Conservation (phyloP, 37 sponge, comb jelly and placozoan genomes). For the Agelas oroides region DNA sequence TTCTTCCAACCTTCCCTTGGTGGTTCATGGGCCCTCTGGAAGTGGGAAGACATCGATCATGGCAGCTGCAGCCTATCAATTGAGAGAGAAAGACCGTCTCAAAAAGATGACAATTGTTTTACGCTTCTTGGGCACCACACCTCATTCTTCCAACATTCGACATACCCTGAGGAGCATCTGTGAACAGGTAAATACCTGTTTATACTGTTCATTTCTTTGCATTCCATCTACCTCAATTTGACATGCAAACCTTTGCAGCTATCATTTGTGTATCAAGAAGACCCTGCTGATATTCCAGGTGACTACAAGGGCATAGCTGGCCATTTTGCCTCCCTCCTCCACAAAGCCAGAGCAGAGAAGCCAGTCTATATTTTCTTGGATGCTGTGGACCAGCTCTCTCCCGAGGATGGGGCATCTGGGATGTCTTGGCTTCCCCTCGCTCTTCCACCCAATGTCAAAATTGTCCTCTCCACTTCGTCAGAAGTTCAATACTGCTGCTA, state of each 20-base stretch:
- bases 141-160: constrained; percentile 52
- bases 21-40: constrained; percentile 68
- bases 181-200: constrained; percentile 49
- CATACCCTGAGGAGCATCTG: constrained; percentile 69
- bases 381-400: constrained; percentile 79
- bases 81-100: constrained; percentile 29
- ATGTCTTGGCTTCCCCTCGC: constrained; percentile 79
- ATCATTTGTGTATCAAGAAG: constrained; percentile 19
- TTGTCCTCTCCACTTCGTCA: constrained; percentile 70
- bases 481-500: constrained; percentile 60
- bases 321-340: constrained; percentile 34
- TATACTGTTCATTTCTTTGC: no score
- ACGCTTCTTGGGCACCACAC: constrained; percentile 77
- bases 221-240: no score
- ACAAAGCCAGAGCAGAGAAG: constrained; percentile 2
- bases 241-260: constrained; percentile 6
- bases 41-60: constrained; percentile 81
- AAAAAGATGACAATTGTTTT: constrained; percentile 50
- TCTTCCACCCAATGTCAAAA: constrained; percentile 76
- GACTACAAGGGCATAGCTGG: constrained; percentile 42
- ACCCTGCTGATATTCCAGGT: constrained; percentile 25
- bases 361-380: constrained; percentile 78
- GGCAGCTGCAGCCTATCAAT: constrained; percentile 52
- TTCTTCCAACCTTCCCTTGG: constrained; percentile 54
- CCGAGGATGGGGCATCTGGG: constrained; percentile 70